Conservation (phyloP, 2,113 vertebrate genomes). For the Athene cunicularia region DNA sequence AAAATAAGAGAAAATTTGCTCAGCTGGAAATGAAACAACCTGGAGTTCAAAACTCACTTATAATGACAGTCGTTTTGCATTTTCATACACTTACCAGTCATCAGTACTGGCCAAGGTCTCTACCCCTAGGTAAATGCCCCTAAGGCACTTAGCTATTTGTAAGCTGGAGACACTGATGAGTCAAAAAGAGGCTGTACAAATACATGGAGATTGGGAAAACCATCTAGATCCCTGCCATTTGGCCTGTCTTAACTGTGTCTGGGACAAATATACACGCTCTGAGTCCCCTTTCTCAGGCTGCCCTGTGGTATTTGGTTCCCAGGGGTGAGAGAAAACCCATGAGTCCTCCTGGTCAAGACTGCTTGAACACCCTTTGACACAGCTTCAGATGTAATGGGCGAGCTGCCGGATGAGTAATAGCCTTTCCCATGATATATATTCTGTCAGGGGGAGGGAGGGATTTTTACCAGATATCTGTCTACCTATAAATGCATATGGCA, state of each 20-base stretch:
- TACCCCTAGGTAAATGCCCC: background rate
- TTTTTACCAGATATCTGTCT: background rate
- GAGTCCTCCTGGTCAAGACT: background rate
- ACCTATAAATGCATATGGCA: background rate
- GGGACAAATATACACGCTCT: background rate
- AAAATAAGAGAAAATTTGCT: slow-evolving; percentile 49
- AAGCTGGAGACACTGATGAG: background rate
- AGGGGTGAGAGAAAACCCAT: background rate
- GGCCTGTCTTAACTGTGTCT: background rate
- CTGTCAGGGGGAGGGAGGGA: background rate
- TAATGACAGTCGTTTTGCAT: background rate
- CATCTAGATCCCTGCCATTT: background rate
- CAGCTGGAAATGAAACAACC: slow-evolving; percentile 42
- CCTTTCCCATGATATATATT: background rate
- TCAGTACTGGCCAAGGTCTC: background rate
- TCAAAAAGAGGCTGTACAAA: background rate
- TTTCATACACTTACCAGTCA: background rate
- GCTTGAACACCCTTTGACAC: background rate
- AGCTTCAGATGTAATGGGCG: background rate
- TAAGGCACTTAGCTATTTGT: background rate
- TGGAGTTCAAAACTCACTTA: slow-evolving; percentile 35
- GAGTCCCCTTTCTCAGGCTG: background rate
- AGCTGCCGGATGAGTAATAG: background rate
- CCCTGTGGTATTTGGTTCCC: background rate
- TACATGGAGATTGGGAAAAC: background rate